Evolutionary conservation across 2,888 invertebrate species (phyloP).

Genomic region (Baccha elongata): DNA sequence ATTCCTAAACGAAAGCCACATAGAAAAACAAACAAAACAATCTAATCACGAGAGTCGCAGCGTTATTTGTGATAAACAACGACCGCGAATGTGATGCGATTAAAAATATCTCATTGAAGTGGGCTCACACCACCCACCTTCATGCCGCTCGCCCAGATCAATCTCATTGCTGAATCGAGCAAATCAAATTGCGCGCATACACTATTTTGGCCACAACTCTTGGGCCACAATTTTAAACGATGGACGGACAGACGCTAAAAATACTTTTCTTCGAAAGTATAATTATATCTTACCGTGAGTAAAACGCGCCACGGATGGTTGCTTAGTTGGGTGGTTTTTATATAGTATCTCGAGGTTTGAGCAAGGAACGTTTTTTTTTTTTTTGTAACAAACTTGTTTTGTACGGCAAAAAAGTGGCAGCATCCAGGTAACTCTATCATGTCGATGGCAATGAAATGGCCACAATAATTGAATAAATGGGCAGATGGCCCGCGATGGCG

Average conservation of each 20-base stretch:
- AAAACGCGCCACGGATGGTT: conserved; percentile 31
- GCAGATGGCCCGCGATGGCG: conserved; percentile 68
- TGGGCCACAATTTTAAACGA: conserved; percentile 57
- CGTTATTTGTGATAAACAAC: conserved; percentile 65
- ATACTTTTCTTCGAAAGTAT: conserved; percentile 43
- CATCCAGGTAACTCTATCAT: conserved; percentile 71
- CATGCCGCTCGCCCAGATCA: neutral
- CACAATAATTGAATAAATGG: conserved; percentile 44
- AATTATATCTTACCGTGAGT: conserved; percentile 28
- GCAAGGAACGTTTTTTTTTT: too few species aligned
- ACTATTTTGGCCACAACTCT: conserved; percentile 71
- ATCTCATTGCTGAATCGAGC: conserved; percentile 22
- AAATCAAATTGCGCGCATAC: conserved; percentile 64
- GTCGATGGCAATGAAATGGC: conserved; percentile 66
- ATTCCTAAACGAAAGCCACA: conserved; percentile 20
- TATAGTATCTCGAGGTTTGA: neutral
- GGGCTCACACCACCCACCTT: conserved; percentile 32
- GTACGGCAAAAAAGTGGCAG: conserved; percentile 28
- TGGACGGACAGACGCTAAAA: conserved; percentile 45
- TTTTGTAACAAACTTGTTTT: conserved; percentile 5
- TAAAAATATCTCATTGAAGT: conserved; percentile 71
- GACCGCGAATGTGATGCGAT: conserved; percentile 73
- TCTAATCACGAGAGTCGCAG: conserved; percentile 61
- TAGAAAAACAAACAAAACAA: conserved; percentile 36
- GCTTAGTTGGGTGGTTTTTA: conserved; percentile 32